Base-by-base conservation (phyloP, 2,888 invertebrate genomes). In the Formica aserva region DNA sequence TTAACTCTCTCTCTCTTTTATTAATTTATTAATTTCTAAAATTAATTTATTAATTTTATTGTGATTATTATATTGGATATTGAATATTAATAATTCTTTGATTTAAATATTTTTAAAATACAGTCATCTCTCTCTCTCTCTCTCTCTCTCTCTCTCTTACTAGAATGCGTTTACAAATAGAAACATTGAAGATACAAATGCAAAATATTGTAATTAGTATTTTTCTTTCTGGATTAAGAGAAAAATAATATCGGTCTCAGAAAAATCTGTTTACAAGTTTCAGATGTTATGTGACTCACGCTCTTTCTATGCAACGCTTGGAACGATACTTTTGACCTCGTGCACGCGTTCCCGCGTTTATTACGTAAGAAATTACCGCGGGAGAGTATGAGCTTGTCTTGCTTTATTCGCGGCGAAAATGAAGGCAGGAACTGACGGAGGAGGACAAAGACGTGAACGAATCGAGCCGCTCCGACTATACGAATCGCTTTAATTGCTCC, bases 401-500 rank as follows among this genome's bases (percentile, higher is more conserved):
- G 84, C 76, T 69, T 77, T 62, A 63, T 81, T 76, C 65, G 62
- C 76, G 72, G 83, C 77, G 85, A 85, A 86, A 90, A 83, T 85
- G 72, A 77, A 52, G 77, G 62, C 78, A 60, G 78, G 84, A 84
- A 88, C 87, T 66, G 65, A 8, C 69, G 83, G 52, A 52, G 83
- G 52, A 52, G 74, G 88, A 90, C 85, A 86, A 86, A 89, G 89
- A 82, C 83, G 80, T 38, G 87, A 86, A 85, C 88, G 81, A 83
- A 82, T 72, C 72, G 71, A 74, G 76, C 66, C 48, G 48, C 65
- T 52, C 69, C 48, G 29, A 81, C 76, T 82, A 26, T 26, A 57
- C 85, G 69, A 80, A 71, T 89, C 86, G 91, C 86, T 92, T 92
- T 92, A 93, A 93, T 93, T 93, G 93, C 90, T 92, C 91, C 88